phyloP scores from a whole-genome alignment of 2,113 vertebrate species.

The Hemiprocne comata region DNA sequence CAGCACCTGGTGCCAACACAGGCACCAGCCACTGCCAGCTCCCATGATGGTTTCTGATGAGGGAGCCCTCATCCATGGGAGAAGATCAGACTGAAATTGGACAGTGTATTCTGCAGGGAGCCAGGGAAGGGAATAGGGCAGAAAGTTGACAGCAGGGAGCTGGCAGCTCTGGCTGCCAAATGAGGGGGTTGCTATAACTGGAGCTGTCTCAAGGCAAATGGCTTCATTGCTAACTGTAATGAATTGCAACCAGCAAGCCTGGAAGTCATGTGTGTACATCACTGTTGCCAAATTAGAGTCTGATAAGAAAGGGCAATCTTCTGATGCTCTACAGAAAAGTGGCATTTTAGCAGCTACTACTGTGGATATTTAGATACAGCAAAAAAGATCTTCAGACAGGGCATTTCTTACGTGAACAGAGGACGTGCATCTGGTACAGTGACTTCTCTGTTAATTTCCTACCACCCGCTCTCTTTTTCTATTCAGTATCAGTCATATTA shows the following conservation, averaged over 20 bases:
- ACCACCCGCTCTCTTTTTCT: neutral
- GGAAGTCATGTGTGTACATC: neutral
- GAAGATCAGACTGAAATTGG: neutral
- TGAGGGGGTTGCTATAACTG: neutral
- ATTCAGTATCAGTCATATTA: neutral
- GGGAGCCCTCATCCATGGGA: accelerated
- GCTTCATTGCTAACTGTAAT: neutral
- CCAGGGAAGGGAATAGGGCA: neutral
- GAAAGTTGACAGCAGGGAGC: neutral
- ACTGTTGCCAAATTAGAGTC: neutral
- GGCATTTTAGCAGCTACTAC: neutral
- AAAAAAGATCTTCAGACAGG: neutral
- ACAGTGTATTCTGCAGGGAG: neutral
- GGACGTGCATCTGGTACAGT: neutral
- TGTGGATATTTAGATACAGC: neutral
- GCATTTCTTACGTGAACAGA: neutral
- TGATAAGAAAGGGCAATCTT: neutral
- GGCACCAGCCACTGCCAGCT: neutral
- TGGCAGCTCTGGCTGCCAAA: neutral
- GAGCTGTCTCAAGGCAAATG: neutral
- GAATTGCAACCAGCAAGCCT: neutral
- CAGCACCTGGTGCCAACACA: neutral
- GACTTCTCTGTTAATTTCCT: neutral
- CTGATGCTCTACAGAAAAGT: neutral
- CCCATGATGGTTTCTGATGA: neutral